Base-by-base conservation (phyloP, 2,113 vertebrate genomes). In the Argyrosomus japonicus region DNA sequence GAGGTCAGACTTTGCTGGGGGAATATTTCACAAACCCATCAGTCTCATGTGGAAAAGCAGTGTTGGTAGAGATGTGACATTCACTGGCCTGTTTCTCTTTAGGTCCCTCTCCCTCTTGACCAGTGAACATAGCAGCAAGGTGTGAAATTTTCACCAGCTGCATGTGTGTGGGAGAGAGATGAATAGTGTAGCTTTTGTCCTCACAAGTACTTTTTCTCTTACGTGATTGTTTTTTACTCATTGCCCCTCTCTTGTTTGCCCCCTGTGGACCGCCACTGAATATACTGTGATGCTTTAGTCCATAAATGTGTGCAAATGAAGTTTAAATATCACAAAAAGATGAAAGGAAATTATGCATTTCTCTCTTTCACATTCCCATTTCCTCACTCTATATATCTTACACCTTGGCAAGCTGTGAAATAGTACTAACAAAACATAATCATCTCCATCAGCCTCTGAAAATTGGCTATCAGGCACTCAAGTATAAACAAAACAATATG, bases 11-110 rank as follows among this genome's bases (percentile, higher is more conserved):
- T 84, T 5, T 48, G 70, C 78, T 73, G 48, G 76, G 73, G 79
- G 82, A 89, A 87, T 87, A 77, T 86, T 89, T 89, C 83, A 76
- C 79, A 68, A 50, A 88, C 78, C 83, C 85, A 79, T 84, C 68
- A 71, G 82, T 79, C 71, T 87, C 72, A 57, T 76, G 83, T 63
- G 84, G 74, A 86, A 86, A 77, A 58, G 76, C 56, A 18, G 68
- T 17, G 63, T 68, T 58, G 50, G 72, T 57, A 57, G 58, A 79
- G 64, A 82, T 74, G 85, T 79, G 87, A 89, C 86, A 81, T 36
- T 27, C 17, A 0, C 67, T 81, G 81, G 51, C 82, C 75, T 21
- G 48, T 54, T 79, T 77, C 68, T 77, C 68, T 40, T 40, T 53
- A 21, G 13, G 65, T 9, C 51, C 12, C 63, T 77, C 65, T 85